A percentile compares a stretch with the other conserved stretches of the same genome.
These are phyloP conservation scores for Camarhynchus parvulus DNA, from an alignment of 2,113 vertebrate species.

Conservation along the genomic window DNA sequence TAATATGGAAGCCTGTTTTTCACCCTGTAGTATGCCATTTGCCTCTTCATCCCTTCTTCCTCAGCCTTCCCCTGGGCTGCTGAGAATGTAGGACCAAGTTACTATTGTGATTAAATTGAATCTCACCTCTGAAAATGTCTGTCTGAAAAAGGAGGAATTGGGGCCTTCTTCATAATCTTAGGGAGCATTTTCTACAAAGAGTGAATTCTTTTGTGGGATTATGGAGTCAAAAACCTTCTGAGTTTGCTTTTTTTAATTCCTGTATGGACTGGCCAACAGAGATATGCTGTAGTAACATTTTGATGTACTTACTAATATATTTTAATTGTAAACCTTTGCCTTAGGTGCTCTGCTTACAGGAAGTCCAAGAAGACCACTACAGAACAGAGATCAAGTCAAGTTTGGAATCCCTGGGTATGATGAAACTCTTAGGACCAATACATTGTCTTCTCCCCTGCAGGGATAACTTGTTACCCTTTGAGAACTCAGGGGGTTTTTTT, in stretches of 20 bases:
- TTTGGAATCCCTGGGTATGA: slow-evolving; percentile 86
- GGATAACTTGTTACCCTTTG: background rate
- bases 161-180: background rate
- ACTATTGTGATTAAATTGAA: background rate
- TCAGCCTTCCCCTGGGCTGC: background rate
- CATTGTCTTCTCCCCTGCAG: background rate
- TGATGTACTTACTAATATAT: background rate
- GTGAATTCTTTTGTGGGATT: background rate
- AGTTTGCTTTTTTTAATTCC: background rate
- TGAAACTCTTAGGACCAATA: background rate
- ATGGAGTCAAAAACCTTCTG: background rate
- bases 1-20: background rate
- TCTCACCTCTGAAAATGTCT: background rate
- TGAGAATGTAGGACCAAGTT: background rate
- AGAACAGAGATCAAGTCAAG: slow-evolving; percentile 87
- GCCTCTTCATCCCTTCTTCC: background rate
- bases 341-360: slow-evolving; percentile 96
- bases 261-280: background rate
- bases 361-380: slow-evolving; percentile 96
- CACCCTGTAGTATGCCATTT: background rate
- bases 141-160: background rate
- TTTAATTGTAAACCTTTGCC: slow-evolving; percentile 42
- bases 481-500: background rate
- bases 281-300: background rate
- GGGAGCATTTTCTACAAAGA: background rate